Evolutionary conservation across 2,888 invertebrate species (phyloP), one percentile per base, ranked within the genome.

Genomic region (Steinernema scapterisci): DNA sequence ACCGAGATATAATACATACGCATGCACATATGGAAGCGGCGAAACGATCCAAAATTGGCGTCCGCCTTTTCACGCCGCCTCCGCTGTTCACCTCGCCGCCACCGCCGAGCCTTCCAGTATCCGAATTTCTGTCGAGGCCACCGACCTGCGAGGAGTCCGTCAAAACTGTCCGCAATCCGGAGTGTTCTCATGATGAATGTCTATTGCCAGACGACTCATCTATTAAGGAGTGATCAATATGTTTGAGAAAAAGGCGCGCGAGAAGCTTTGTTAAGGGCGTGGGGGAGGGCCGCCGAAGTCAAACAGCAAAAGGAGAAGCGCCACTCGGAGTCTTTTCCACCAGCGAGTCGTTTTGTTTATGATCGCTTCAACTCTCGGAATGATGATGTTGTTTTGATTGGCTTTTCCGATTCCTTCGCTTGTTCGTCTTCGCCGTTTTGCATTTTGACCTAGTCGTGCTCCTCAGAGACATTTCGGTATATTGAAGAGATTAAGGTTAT

Each of bases 191-290:
- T 63, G 63, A 63, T 31, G 63, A 31, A 63, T 63, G 27, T 6
- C 27, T 31, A 63, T 63, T 63, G 63, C 63, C 25, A 63, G 63
- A 63, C 63, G 27, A 63, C 63, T 63, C 63, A 63, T 63, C 63
- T 31, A 63, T 63, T 63, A 63, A 63, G 63, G 31, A 63, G 63
- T 63, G 63, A 63, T 63, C 63, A 63, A 63, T 63, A 63, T 63
- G 63, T 9, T 63, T 63, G 63, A 63, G 63, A 13, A 63, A 54
- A 54, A 54, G 11, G 27, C 6, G 63, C 63, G 63, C 63, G 63
- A 27, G 63, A 63, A 27, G 63, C 63, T 63, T 63, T 63, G 63
- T 31, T 63, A 27, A 27, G 63, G 63, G 63, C 3, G 38, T 16
- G 63, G 63, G 38, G 63, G 25, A 63, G 63, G 63, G 63, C 63